Percentiles rank a stretch among this genome's conserved stretches.
These are phyloP conservation scores for Andrena flavipes DNA, from an alignment of 2,888 invertebrate genomes.

Conservation along the genomic window DNA sequence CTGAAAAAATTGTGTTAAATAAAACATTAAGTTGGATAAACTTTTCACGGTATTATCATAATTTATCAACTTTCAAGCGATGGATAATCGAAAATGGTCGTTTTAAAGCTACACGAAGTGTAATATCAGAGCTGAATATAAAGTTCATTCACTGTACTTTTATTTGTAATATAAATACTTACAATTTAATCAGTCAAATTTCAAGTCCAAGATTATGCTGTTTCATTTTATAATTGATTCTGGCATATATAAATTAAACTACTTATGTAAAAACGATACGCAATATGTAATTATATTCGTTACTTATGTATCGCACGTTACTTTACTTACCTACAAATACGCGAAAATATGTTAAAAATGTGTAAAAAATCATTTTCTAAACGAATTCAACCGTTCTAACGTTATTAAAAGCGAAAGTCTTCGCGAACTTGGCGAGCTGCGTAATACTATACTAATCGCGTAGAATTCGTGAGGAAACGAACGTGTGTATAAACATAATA, in stretches of 20 bases:
- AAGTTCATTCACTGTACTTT: slow-evolving; percentile 21
- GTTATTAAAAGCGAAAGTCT: slow-evolving; percentile 18
- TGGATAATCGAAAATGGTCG: slow-evolving; percentile 1
- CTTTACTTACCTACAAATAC: slow-evolving; percentile 34
- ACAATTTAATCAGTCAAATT: slow-evolving; percentile 45
- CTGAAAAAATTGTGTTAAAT: slow-evolving; percentile 84
- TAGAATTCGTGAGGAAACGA: not conserved
- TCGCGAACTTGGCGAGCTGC: slow-evolving; percentile 11
- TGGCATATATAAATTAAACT: slow-evolving; percentile 14
- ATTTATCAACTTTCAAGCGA: not conserved
- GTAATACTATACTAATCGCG: slow-evolving; percentile 32
- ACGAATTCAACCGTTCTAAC: slow-evolving; percentile 1
- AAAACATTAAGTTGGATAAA: slow-evolving; percentile 22
- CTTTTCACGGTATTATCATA: slow-evolving; percentile 32
- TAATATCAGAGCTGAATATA: slow-evolving; percentile 16
- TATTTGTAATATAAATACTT: slow-evolving; percentile 49
- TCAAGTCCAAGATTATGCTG: not conserved
- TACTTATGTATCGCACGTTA: slow-evolving; percentile 17
- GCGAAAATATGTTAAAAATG: slow-evolving; percentile 26
- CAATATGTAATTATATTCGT: slow-evolving; percentile 21
- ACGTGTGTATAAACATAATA: slow-evolving; percentile 29
- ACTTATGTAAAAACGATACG: slow-evolving; percentile 34
- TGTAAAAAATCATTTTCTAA: not conserved
- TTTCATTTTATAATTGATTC: slow-evolving; percentile 20
- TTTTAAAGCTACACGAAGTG: slow-evolving; percentile 6